phyloP scores from a whole-genome alignment of 2,888 invertebrate species.

The Chouioia cunea region DNA sequence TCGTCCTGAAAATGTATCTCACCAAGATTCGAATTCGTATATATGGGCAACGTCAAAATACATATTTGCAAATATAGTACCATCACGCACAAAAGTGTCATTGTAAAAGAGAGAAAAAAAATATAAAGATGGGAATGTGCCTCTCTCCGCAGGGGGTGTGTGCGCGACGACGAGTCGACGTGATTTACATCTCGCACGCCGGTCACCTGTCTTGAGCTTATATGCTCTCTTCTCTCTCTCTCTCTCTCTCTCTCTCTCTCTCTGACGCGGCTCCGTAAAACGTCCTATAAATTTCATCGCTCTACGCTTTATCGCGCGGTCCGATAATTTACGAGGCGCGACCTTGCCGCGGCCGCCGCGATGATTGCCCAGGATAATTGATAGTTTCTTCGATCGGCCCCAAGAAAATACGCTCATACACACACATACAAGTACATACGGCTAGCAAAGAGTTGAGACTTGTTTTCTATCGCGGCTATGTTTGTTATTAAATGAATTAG shows the following conservation, averaged over 20 bases:
- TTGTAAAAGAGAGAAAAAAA: neutral
- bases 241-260: conserved; percentile 64
- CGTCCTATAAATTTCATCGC: conserved; percentile 66
- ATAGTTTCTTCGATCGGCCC: conserved; percentile 38
- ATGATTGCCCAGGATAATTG: conserved; percentile 43
- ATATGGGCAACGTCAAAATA: too few species aligned
- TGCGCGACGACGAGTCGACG: conserved; percentile 33
- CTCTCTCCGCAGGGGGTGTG: conserved; percentile 49
- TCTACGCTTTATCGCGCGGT: conserved; percentile 60
- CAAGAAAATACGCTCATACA: neutral
- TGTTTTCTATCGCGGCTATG: neutral
- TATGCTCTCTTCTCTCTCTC: conserved; percentile 58
- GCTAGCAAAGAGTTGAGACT: neutral
- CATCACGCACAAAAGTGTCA: conserved; percentile 12
- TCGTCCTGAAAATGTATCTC: too few species aligned
- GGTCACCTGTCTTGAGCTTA: conserved; percentile 59
- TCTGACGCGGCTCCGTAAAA: conserved; percentile 62
- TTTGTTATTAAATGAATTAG: conserved; percentile 46
- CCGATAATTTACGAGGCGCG: conserved; percentile 60
- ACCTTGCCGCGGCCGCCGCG: conserved; percentile 28
- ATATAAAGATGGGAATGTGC: conserved; percentile 48
- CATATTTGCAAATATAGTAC: neutral
- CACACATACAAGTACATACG: neutral
- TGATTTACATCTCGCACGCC: conserved; percentile 57
- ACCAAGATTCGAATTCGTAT: too few species aligned